A percentile compares a stretch with the other conserved stretches of the same genome.
phyloP scores from a whole-genome alignment of 1,140 invertebrate species.

The Leptinotarsa texana region DNA sequence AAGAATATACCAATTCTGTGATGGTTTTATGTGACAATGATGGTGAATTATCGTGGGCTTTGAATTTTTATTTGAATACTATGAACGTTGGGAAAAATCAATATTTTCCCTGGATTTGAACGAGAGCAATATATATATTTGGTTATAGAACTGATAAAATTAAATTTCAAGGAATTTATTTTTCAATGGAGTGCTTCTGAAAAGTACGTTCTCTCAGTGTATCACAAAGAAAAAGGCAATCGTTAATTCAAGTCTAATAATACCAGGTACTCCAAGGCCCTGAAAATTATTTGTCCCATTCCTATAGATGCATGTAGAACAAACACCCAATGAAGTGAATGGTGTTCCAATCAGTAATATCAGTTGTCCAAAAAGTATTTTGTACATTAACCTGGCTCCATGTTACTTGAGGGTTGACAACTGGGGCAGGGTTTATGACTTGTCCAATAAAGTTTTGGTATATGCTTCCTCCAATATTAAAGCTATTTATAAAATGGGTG shows the following conservation, averaged over 20 bases:
- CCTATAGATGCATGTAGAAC: slow-evolving; percentile 60
- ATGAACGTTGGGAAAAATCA: slow-evolving; percentile 49
- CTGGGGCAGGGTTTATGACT: slow-evolving; percentile 63
- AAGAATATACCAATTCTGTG: slow-evolving; percentile 32
- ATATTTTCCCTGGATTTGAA: slow-evolving; percentile 39
- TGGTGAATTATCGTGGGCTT: slow-evolving; percentile 43
- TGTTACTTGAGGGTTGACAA: slow-evolving; percentile 70
- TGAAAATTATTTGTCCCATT: slow-evolving; percentile 70
- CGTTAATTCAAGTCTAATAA: slow-evolving; percentile 42
- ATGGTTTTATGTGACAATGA: slow-evolving; percentile 45
- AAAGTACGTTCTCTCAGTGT: slow-evolving; percentile 44
- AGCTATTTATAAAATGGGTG: slow-evolving; percentile 71
- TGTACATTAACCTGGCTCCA: slow-evolving; percentile 77
- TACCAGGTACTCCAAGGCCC: slow-evolving; percentile 62
- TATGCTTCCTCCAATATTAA: slow-evolving; percentile 72
- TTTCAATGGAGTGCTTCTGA: slow-evolving; percentile 50
- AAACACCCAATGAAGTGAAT: slow-evolving; percentile 53
- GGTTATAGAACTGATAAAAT: slow-evolving; percentile 41
- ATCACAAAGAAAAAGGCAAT: slow-evolving; percentile 48
- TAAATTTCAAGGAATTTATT: slow-evolving; percentile 48
- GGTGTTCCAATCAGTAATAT: slow-evolving; percentile 57
- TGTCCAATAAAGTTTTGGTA: slow-evolving; percentile 70
- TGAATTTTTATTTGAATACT: slow-evolving; percentile 47
- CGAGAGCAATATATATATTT: slow-evolving; percentile 33
- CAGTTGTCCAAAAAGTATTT: slow-evolving; percentile 59